Evolutionary conservation across 2,888 invertebrate species (phyloP), one percentile per base, ranked within the genome.

Genomic region (Thumatha senex): DNA sequence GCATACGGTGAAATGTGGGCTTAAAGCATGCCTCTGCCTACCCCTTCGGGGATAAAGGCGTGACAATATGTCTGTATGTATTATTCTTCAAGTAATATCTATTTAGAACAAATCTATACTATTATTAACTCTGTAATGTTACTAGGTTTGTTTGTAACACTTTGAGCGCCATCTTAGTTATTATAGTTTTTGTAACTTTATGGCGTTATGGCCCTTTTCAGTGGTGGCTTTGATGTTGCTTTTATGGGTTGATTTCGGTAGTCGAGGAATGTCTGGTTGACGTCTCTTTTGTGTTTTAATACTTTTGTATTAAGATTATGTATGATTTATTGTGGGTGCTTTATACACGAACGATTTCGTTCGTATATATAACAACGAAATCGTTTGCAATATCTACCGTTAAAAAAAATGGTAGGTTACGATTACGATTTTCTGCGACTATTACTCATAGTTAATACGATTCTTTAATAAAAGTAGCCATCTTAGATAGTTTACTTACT

Each of bases 141-240:
- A 39, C 39, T 34, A 48, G 54, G 11, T 14, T 54, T 52, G 58
- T 69, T 70, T 66, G 66, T 60, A 70, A 70, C 53, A 56, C 66
- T 71, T 73, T 67, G 71, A 24, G 74, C 73, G 76, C 75, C 74
- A 65, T 63, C 49, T 49, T 45, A 41, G 29, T 24, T 51, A 47
- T 54, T 51, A 47, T 54, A 42, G 53, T 58, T 62, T 63, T 42
- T 46, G 42, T 42, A 48, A 43, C 47, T 58, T 55, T 63, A 74
- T 72, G 63, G 63, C 51, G 46, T 61, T 62, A 52, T 56, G 57
- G 46, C 36, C 18, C 34, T 24, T 61, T 61, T 57, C 46, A 55
- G 46, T 58, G 49, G 38, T 10, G 11, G 12, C 55, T 67, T 67
- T 63, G 68, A 65, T 58, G 58, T 65, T 40, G 5, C 45, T 58